Conservation (phyloP, 2,888 invertebrate genomes). For the Andricus curvator region DNA sequence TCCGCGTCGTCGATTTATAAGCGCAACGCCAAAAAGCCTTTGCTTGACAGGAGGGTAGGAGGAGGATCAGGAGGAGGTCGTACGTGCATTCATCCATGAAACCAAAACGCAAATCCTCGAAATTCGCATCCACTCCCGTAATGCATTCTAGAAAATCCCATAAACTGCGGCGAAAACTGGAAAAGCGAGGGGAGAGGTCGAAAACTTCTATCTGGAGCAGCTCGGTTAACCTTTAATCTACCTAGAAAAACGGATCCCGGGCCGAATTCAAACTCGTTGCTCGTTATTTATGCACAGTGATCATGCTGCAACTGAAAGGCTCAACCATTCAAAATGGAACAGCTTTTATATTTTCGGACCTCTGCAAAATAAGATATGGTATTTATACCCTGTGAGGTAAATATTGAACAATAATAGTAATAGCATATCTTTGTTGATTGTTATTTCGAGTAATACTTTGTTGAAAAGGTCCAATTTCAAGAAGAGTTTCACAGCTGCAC, state of each 20-base stretch:
- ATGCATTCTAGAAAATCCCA: constrained; percentile 43
- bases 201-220: constrained; percentile 27
- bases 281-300: constrained; percentile 15
- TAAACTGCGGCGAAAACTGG: constrained; percentile 11
- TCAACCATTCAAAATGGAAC: constrained; percentile 7
- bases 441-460: no score
- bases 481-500: no score
- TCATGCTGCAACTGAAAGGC: constrained; percentile 22
- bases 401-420: no score
- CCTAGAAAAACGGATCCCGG: constrained; percentile 22
- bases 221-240: constrained; percentile 35
- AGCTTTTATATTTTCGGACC: not conserved
- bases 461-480: no score
- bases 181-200: constrained; percentile 11
- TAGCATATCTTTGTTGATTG: no score
- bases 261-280: constrained; percentile 4
- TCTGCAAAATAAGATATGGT: not conserved
- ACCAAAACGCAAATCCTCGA: constrained; percentile 50
- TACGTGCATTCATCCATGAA: constrained; percentile 49
- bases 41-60: constrained; percentile 45
- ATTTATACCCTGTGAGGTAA: not conserved
- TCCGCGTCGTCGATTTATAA: constrained; percentile 68
- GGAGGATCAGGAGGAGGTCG: constrained; percentile 47
- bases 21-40: constrained; percentile 56
- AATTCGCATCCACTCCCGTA: constrained; percentile 48